Conservation (phyloP, 2,888 invertebrate species). For the Elmis aenea region DNA sequence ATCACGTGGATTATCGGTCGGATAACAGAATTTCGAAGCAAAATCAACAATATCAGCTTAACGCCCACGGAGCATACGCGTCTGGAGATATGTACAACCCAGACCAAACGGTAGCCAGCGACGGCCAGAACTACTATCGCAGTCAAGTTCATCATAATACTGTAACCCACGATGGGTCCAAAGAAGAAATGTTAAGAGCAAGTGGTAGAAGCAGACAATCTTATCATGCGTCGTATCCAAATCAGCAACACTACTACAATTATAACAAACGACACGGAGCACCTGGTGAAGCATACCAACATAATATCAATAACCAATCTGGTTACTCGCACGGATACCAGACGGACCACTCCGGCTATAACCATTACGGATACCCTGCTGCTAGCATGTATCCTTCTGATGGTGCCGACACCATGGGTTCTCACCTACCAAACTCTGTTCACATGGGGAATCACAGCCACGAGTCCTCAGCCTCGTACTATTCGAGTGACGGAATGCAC, state of each 20-base stretch:
- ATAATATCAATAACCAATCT: slow-evolving; percentile 33
- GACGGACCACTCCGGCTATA: slow-evolving; percentile 38
- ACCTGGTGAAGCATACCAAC: slow-evolving; percentile 31
- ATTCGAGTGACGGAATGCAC: slow-evolving; percentile 39
- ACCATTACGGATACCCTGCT: slow-evolving; percentile 39
- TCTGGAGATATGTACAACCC: slow-evolving; percentile 44
- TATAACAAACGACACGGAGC: slow-evolving; percentile 49
- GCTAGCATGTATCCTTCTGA: slow-evolving; percentile 40
- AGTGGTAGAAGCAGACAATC: slow-evolving; percentile 37
- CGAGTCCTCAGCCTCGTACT: slow-evolving; percentile 35
- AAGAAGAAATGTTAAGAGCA: slow-evolving; percentile 30
- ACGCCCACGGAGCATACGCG: slow-evolving; percentile 28
- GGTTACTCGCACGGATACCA: slow-evolving; percentile 39
- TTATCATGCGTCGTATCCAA: slow-evolving; percentile 48
- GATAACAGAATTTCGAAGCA: slow-evolving; percentile 34
- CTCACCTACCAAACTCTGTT: slow-evolving; percentile 30
- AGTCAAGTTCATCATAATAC: slow-evolving; percentile 34
- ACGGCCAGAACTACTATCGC: slow-evolving; percentile 37
- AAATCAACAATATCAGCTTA: slow-evolving; percentile 39
- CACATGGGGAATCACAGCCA: slow-evolving; percentile 31
- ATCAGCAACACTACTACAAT: slow-evolving; percentile 49
- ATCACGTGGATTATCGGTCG: slow-evolving; percentile 38
- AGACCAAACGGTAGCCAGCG: slow-evolving; percentile 41
- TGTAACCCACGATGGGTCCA: slow-evolving; percentile 22
- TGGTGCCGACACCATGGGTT: slow-evolving; percentile 32